Conservation (phyloP, 2,113 vertebrate species). For the Oncorhynchus masou region DNA sequence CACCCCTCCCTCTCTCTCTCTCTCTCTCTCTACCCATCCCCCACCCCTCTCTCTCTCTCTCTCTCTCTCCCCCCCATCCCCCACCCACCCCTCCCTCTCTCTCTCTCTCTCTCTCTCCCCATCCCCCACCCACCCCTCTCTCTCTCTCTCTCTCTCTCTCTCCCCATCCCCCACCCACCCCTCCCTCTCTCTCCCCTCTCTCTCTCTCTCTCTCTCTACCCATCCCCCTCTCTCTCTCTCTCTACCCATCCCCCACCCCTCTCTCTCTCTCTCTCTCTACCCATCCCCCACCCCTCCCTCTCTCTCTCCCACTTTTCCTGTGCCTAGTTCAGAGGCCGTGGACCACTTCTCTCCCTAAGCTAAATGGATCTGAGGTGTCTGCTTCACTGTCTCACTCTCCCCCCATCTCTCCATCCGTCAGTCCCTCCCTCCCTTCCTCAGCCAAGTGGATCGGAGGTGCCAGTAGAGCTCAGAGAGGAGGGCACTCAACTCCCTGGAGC, state of each 20-base stretch:
- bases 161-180: no score
- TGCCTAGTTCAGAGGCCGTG: neutral
- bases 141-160: no score
- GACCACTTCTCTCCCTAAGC: neutral
- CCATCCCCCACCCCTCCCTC: neutral
- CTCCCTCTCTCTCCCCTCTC: neutral
- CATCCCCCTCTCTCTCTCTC: neutral
- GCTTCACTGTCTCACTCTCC: no score
- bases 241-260: no score
- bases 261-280: no score
- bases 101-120: no score
- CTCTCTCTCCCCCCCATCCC: no score
- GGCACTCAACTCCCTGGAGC: neutral
- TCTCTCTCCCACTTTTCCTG: neutral
- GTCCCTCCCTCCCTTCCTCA: neutral
- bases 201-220: no score
- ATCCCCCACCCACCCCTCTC: neutral
- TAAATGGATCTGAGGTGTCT: no score
- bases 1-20: no score
- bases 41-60: neutral
- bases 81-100: no score
- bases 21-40: no score
- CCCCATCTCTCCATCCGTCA: neutral
- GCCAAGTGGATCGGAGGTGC: slow-evolving; percentile 3
- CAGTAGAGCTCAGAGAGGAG: neutral